Evolutionary conservation across 2,888 invertebrate species (phyloP).

Genomic region (Carterocephalus palaemon): DNA sequence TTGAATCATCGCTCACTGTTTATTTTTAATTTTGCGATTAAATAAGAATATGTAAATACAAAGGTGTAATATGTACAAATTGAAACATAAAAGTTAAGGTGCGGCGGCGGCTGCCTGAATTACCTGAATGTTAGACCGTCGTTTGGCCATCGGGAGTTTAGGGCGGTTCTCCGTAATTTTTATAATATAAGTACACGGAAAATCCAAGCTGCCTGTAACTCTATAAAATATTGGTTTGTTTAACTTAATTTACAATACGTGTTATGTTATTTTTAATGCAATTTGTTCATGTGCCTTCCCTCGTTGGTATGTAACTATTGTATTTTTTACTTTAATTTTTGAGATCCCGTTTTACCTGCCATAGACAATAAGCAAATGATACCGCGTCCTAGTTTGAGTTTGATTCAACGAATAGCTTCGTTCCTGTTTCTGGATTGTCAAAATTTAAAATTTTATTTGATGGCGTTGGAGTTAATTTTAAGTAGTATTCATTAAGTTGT

Average conservation of each 20-base stretch:
- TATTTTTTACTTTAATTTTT: slow-evolving; percentile 63
- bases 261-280: slow-evolving; percentile 46
- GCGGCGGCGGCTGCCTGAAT: slow-evolving; percentile 9
- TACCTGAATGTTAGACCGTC: background rate
- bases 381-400: slow-evolving; percentile 50
- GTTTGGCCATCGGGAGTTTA: no score
- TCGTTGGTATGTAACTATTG: slow-evolving; percentile 55
- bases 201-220: background rate
- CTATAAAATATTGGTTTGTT: background rate
- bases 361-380: slow-evolving; percentile 71
- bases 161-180: background rate
- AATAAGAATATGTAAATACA: slow-evolving; percentile 31
- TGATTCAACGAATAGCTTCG: slow-evolving; percentile 34
- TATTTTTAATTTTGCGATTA: slow-evolving; percentile 26
- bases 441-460: slow-evolving; percentile 55
- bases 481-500: slow-evolving; percentile 78
- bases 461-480: slow-evolving; percentile 72
- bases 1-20: slow-evolving; percentile 57
- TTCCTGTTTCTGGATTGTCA: slow-evolving; percentile 34
- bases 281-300: slow-evolving; percentile 54
- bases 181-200: background rate
- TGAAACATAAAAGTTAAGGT: slow-evolving; percentile 25
- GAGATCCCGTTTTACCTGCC: slow-evolving; percentile 71
- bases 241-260: slow-evolving; percentile 5
- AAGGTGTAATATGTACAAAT: slow-evolving; percentile 24